These are phyloP conservation scores for Crypturellus tataupa DNA, from an alignment of 2,797 vertebrate species.

Conservation along the genomic window DNA sequence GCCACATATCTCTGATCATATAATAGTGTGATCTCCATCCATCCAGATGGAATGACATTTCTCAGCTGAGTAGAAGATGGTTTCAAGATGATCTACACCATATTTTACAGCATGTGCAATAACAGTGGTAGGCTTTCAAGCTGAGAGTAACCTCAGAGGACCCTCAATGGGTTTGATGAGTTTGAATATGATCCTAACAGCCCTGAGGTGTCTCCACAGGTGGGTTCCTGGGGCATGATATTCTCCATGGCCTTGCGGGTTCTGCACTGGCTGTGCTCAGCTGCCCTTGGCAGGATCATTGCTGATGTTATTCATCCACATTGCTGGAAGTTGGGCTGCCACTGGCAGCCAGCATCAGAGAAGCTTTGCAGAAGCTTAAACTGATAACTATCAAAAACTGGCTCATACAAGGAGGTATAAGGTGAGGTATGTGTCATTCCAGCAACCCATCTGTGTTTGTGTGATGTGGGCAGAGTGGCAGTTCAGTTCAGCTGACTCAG, in stretches of 20 bases:
- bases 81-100: background rate
- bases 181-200: background rate
- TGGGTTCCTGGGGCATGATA: background rate
- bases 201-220: background rate
- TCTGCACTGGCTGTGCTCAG: background rate
- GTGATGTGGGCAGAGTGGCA: background rate
- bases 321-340: background rate
- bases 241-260: background rate
- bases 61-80: background rate
- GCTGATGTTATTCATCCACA: background rate
- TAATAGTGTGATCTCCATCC: background rate
- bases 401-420: constrained; percentile 25
- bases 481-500: background rate
- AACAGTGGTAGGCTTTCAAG: background rate
- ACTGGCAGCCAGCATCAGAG: background rate
- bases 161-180: background rate
- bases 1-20: background rate
- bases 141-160: background rate
- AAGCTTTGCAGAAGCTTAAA: background rate
- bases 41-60: rapidly evolving
- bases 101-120: background rate
- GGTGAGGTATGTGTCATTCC: background rate
- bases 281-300: background rate
- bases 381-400: constrained; percentile 16
- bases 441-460: background rate